Percentiles rank a stretch among this genome's conserved stretches.
phyloP scores from a whole-genome alignment of 2,888 invertebrate genomes.

The Xanthia icteritia region DNA sequence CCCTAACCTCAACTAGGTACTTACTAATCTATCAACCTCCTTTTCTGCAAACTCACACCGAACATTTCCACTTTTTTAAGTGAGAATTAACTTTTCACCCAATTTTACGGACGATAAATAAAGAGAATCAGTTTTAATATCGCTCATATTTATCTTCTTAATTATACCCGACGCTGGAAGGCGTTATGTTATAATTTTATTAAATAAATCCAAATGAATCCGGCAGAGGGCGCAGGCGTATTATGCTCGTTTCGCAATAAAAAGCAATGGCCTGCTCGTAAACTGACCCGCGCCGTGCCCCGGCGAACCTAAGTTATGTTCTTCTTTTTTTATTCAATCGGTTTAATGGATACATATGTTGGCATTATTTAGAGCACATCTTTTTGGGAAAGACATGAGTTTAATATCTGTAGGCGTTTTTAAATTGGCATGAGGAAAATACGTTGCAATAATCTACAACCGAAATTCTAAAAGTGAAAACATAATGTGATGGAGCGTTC shows the following conservation, averaged over 20 bases:
- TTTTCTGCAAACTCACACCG: constrained; percentile 8
- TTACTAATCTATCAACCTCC: background rate
- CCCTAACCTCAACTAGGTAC: background rate
- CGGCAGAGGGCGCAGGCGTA: constrained; percentile 67
- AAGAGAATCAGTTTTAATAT: constrained; percentile 59
- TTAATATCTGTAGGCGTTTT: background rate
- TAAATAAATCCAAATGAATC: constrained; percentile 85
- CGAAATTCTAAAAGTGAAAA: background rate
- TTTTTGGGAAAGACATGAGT: background rate
- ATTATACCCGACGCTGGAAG: constrained; percentile 59
- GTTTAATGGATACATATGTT: constrained; percentile 31
- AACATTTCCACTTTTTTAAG: constrained; percentile 23
- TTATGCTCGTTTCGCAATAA: constrained; percentile 80
- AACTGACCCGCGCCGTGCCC: constrained; percentile 66
- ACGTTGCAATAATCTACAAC: background rate
- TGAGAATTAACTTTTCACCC: constrained; percentile 51
- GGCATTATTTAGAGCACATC: constrained; percentile 15
- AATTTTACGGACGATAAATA: constrained; percentile 66
- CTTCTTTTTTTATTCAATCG: constrained; percentile 61
- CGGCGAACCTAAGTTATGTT: constrained; percentile 37
- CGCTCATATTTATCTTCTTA: constrained; percentile 54
- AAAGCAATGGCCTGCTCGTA: constrained; percentile 78
- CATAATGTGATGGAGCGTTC: too few species aligned
- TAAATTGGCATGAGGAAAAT: background rate
- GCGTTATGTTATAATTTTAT: constrained; percentile 78